Conservation (phyloP, 23 tunicate genomes). For the Trididemnum clinides region DNA sequence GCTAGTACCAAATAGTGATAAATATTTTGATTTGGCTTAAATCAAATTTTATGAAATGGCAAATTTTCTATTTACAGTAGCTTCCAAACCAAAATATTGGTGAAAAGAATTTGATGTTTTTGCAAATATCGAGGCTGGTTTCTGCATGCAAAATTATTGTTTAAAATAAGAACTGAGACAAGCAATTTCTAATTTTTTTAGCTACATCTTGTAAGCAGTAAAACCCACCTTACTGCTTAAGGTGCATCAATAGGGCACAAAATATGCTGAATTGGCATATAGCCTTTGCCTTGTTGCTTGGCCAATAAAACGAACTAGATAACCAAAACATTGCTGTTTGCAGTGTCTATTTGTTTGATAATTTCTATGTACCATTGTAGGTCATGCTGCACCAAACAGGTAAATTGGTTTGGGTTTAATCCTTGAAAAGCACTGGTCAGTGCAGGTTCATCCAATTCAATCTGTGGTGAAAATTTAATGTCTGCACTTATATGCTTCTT, state of each 20-base stretch:
- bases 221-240: background rate
- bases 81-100: too few species aligned
- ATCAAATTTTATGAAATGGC: too few species aligned
- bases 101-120: too few species aligned
- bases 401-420: too few species aligned
- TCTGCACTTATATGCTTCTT: slow-evolving; percentile 5
- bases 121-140: too few species aligned
- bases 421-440: background rate
- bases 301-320: background rate
- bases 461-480: background rate
- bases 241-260: slow-evolving; percentile 10
- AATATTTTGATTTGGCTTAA: too few species aligned
- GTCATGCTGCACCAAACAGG: background rate
- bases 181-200: too few species aligned
- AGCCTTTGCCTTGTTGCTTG: background rate
- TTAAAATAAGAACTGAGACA: too few species aligned
- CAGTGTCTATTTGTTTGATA: background rate
- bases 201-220: too few species aligned
- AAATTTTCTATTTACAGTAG: too few species aligned
- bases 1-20: too few species aligned
- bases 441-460: background rate
- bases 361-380: background rate
- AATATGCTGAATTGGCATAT: slow-evolving; percentile 29
- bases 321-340: background rate
- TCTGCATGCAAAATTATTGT: too few species aligned